phyloP scores from a whole-genome alignment of 1,140 invertebrate genomes.

The Oreohelix idahoensis region DNA sequence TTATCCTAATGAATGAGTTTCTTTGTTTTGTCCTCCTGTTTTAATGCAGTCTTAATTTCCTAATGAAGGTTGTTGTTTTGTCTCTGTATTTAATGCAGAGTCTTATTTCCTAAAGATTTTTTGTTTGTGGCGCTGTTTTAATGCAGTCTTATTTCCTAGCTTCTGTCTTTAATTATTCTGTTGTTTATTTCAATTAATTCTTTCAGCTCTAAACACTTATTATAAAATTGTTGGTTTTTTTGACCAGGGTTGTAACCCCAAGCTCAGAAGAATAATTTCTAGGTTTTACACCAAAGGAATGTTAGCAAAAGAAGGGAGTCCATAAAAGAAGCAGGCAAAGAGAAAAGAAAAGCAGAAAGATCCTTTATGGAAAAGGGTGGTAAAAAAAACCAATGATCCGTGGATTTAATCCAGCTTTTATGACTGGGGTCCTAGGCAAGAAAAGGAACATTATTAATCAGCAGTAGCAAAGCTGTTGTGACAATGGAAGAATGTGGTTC shows the following conservation, averaged over 20 bases:
- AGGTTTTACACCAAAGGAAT: slow-evolving; percentile 65
- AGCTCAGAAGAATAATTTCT: slow-evolving; percentile 72
- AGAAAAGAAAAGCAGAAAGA: slow-evolving; percentile 72
- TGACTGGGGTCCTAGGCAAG: slow-evolving; percentile 69
- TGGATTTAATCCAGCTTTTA: slow-evolving; percentile 72
- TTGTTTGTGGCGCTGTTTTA: too few species aligned
- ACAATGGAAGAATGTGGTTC: slow-evolving; percentile 63
- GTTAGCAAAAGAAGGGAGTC: slow-evolving; percentile 71
- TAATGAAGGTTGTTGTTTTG: too few species aligned
- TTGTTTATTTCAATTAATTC: too few species aligned
- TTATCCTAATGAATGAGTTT: too few species aligned
- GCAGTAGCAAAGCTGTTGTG: slow-evolving; percentile 66
- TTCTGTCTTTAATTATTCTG: too few species aligned
- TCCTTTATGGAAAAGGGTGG: slow-evolving; percentile 69
- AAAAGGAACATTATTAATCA: slow-evolving; percentile 60
- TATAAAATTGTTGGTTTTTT: not conserved
- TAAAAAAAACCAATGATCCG: slow-evolving; percentile 70
- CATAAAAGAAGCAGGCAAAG: slow-evolving; percentile 72
- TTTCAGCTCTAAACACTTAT: too few species aligned
- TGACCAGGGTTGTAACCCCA: slow-evolving; percentile 73
- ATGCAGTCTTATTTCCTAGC: too few species aligned
- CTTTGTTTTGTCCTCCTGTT: too few species aligned
- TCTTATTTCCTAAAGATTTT: too few species aligned
- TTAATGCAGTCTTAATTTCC: too few species aligned
- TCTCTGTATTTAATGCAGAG: too few species aligned